These are phyloP conservation scores for Drosophila sordidula DNA, from an alignment of 2,888 invertebrate species.

Conservation along the genomic window DNA sequence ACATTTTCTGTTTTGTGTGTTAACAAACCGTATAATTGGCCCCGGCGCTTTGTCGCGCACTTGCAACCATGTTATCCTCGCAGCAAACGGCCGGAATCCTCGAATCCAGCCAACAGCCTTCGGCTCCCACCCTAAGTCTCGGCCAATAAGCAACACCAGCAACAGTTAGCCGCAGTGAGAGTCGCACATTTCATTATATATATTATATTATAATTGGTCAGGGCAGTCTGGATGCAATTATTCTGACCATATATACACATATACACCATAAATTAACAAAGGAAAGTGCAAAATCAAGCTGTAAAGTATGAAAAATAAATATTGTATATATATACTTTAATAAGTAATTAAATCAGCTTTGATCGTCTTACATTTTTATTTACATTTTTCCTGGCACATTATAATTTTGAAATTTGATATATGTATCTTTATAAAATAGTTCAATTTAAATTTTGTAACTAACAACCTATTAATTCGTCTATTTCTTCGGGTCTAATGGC, in stretches of 20 bases:
- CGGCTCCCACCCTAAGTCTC: constrained; percentile 10
- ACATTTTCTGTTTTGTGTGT: constrained; percentile 81
- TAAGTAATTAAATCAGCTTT: background rate
- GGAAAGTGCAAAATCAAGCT: background rate
- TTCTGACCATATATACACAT: too few species aligned
- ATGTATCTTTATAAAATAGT: too few species aligned
- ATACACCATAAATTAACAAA: constrained; percentile 8
- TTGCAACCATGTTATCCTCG: constrained; percentile 41
- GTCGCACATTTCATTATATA: constrained; percentile 26
- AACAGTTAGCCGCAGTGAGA: constrained; percentile 45
- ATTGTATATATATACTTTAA: background rate
- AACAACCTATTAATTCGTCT: too few species aligned
- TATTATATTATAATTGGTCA: too few species aligned
- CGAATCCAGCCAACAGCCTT: constrained; percentile 1
- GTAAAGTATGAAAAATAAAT: background rate
- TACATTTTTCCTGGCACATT: too few species aligned
- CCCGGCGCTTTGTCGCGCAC: constrained; percentile 55
- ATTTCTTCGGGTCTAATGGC: background rate
- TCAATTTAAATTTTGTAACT: too few species aligned
- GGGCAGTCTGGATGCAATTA: constrained; percentile 45
- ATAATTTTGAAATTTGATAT: too few species aligned
- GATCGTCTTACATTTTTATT: too few species aligned
- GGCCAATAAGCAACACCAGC: constrained; percentile 39
- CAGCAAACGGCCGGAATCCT: constrained; percentile 21
- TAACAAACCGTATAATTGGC: constrained; percentile 80